Evolutionary conservation across 2,888 invertebrate genomes (phyloP).

Genomic region (Colostygia pectinataria): DNA sequence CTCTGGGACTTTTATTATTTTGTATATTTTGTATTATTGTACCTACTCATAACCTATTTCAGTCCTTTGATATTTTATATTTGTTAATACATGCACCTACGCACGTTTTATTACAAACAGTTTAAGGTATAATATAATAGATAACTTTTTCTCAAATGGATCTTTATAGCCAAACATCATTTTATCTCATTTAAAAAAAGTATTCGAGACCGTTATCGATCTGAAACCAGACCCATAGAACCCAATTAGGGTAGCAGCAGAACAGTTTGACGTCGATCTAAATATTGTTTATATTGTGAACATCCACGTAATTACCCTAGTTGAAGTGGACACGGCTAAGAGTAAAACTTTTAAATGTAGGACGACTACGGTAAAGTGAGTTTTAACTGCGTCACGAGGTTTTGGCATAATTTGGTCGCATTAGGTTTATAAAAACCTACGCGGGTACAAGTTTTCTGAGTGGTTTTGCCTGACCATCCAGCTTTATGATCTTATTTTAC

Average conservation of each 20-base stretch:
- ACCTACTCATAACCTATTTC: no score
- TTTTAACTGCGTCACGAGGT: no score
- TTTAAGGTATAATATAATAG: not conserved
- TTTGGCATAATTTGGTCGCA: no score
- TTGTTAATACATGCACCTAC: no score
- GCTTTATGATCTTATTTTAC: no score
- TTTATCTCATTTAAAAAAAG: conserved; percentile 16
- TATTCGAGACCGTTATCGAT: conserved; percentile 18
- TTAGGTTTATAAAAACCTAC: no score
- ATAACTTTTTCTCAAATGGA: not conserved
- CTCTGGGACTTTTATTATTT: no score
- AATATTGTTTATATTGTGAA: conserved; percentile 38
- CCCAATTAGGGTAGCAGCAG: conserved; percentile 27
- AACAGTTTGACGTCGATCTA: conserved; percentile 31
- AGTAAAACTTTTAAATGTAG: conserved; percentile 5
- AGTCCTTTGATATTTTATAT: no score
- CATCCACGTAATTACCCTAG: conserved; percentile 33
- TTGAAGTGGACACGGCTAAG: conserved; percentile 24
- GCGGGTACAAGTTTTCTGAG: no score
- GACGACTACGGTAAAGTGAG: no score
- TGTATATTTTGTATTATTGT: no score
- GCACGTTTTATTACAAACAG: not conserved
- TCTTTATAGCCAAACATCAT: conserved; percentile 5
- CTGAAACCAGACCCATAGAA: conserved; percentile 19
- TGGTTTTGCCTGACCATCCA: no score